A percentile compares a stretch with the other conserved stretches of the same genome.
phyloP scores from a whole-genome alignment of 35 echinoderm and acorn worm genomes.

The Patiria miniata region DNA sequence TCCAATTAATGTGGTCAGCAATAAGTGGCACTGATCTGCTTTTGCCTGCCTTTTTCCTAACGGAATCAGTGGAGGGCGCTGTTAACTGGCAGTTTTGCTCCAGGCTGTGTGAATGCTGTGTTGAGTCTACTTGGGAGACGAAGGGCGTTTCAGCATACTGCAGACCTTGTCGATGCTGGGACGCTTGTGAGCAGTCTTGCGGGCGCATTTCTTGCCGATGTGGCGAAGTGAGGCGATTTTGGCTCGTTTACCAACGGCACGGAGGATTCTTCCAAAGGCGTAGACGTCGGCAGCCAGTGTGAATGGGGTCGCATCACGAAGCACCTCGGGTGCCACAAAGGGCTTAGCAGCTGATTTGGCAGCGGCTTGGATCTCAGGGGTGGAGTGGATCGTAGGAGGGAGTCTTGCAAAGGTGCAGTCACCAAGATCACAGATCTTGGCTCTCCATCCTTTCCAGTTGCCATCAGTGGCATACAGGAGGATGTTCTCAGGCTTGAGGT shows the following conservation, averaged over 20 bases:
- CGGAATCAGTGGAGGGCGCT: too few species aligned
- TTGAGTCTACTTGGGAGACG: too few species aligned
- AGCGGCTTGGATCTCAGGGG: too few species aligned
- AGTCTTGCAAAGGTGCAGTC: neutral
- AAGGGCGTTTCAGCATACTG: neutral
- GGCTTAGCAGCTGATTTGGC: too few species aligned
- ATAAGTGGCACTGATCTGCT: too few species aligned
- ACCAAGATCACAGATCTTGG: constrained; percentile 12
- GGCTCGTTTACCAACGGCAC: neutral
- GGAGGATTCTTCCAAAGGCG: neutral
- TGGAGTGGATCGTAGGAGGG: too few species aligned
- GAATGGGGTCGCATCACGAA: neutral
- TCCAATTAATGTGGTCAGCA: too few species aligned
- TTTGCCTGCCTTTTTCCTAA: too few species aligned
- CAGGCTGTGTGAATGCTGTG: too few species aligned
- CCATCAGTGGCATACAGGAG: constrained; percentile 11
- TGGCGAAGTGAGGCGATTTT: neutral
- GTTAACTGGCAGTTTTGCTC: too few species aligned
- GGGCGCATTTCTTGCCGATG: constrained; percentile 5
- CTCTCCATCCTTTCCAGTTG: constrained; percentile 3
- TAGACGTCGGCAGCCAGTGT: neutral
- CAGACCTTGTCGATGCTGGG: neutral
- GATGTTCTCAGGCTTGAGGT: neutral
- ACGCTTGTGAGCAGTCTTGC: neutral
- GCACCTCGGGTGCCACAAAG: neutral